phyloP scores from a whole-genome alignment of 2,113 vertebrate genomes.

The Apistogramma diplotaenia region DNA sequence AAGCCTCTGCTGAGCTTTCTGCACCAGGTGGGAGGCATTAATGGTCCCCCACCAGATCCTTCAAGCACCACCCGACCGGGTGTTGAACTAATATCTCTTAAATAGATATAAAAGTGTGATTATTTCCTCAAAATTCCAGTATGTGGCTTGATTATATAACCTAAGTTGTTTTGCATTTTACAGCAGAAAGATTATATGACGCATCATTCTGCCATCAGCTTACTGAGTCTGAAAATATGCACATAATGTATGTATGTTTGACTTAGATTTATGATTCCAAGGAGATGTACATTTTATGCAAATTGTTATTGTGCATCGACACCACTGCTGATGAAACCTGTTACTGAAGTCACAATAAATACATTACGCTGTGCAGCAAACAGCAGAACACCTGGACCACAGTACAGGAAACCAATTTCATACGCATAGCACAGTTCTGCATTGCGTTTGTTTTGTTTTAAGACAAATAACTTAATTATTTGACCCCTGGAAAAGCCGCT shows the following conservation, averaged over 20 bases:
- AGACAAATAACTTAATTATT: background rate
- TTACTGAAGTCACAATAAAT: background rate
- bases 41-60: background rate
- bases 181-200: background rate
- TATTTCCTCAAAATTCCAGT: background rate
- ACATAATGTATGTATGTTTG: no score
- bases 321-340: background rate
- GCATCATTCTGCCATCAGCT: background rate
- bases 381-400: background rate
- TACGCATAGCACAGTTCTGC: background rate
- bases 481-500: background rate
- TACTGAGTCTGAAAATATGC: no score
- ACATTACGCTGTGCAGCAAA: background rate
- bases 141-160: background rate
- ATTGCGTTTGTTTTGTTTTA: background rate
- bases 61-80: background rate
- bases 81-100: background rate
- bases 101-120: no score
- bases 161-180: no score
- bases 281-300: background rate
- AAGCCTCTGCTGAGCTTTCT: background rate
- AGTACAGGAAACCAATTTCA: background rate
- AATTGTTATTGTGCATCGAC: background rate
- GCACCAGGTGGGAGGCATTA: background rate
- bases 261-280: no score